Evolutionary conservation across 2,888 invertebrate genomes (phyloP).

Genomic region (Achlya flavicornis): DNA sequence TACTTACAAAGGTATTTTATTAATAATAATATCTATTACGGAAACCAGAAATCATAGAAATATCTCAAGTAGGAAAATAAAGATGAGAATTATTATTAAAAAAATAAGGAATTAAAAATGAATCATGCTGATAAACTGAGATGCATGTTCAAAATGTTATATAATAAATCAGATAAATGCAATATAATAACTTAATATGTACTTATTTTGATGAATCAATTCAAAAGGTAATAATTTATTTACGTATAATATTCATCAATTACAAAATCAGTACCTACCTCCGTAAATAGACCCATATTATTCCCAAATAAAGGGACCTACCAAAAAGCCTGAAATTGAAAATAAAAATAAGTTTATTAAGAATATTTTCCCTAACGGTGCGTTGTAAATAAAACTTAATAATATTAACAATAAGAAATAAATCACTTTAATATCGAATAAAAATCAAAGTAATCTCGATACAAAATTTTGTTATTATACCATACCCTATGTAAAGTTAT

Average conservation of each 20-base stretch:
- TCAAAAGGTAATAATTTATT: neutral
- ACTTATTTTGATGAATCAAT: neutral
- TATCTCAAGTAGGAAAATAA: too few species aligned
- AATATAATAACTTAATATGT: neutral
- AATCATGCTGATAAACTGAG: neutral
- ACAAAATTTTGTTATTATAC: slow-evolving; percentile 27
- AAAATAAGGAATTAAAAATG: neutral
- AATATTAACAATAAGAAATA: slow-evolving; percentile 25
- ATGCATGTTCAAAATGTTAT: neutral
- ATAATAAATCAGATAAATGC: neutral
- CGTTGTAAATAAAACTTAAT: slow-evolving; percentile 50
- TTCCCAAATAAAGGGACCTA: slow-evolving; percentile 58
- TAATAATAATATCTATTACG: too few species aligned
- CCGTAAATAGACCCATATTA: slow-evolving; percentile 54
- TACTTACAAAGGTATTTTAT: too few species aligned
- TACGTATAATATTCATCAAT: slow-evolving; percentile 16
- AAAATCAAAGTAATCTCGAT: slow-evolving; percentile 35
- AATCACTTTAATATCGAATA: slow-evolving; percentile 33
- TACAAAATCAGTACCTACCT: slow-evolving; percentile 66
- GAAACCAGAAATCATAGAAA: too few species aligned
- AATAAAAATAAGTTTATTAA: slow-evolving; percentile 47
- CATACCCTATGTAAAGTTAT: slow-evolving; percentile 71
- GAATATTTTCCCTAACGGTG: slow-evolving; percentile 62
- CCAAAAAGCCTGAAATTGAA: slow-evolving; percentile 77
- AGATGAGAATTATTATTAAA: neutral